A percentile compares a stretch with the other conserved stretches of the same genome.
Evolutionary conservation across 1,140 invertebrate genomes (phyloP).

Genomic region (Drosophila sp.): DNA sequence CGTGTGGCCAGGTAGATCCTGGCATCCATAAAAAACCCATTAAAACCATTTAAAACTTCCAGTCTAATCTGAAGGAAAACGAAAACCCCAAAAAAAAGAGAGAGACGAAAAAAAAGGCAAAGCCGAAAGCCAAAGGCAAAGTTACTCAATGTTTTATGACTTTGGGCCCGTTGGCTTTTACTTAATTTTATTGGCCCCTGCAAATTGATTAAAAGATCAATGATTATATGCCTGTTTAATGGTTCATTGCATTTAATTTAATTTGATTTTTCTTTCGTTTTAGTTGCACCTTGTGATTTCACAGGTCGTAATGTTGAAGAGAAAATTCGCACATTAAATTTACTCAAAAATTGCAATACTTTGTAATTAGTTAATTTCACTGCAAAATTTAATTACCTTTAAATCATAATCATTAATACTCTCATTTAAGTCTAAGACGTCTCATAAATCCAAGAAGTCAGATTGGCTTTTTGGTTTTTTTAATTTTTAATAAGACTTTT

Average conservation of each 20-base stretch:
- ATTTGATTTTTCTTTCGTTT: constrained; percentile 51
- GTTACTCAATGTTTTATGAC: constrained; percentile 73
- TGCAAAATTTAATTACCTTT: no score
- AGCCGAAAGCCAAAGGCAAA: constrained; percentile 51
- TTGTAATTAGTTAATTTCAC: no score
- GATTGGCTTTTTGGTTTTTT: no score
- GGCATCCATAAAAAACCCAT: constrained; percentile 69
- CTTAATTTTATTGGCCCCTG: constrained; percentile 56
- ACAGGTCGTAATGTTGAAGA: no score
- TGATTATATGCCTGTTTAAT: constrained; percentile 74
- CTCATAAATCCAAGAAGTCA: no score
- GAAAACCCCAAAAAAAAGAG: not conserved
- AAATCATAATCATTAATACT: no score
- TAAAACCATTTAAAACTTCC: constrained; percentile 79
- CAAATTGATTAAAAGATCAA: constrained; percentile 81
- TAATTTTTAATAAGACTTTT: no score
- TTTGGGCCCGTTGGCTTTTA: constrained; percentile 33
- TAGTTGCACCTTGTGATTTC: not conserved
- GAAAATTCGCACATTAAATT: no score
- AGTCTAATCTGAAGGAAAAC: constrained; percentile 57
- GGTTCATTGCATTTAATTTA: constrained; percentile 74
- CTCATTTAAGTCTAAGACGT: no score
- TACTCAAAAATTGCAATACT: no score
- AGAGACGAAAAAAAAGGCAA: not conserved
- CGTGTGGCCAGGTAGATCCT: constrained; percentile 22